Evolutionary conservation across 1,140 invertebrate genomes (phyloP).

Genomic region (Agrypnia vestita): DNA sequence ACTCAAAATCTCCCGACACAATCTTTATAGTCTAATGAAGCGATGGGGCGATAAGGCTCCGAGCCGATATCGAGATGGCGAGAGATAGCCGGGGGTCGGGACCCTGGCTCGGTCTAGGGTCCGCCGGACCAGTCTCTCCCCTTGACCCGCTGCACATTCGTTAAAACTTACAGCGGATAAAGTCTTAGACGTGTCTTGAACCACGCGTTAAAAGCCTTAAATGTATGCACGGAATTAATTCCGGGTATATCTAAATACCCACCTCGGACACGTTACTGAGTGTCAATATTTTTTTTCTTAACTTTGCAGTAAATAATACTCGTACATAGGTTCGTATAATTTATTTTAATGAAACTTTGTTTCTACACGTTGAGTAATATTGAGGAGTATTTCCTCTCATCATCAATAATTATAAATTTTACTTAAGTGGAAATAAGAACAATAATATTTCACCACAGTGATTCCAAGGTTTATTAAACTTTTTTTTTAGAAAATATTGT

Average conservation of each 20-base stretch:
- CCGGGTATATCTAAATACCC: not conserved
- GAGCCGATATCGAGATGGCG: conserved; percentile 3
- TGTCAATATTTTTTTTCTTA: too few species aligned
- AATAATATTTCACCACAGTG: too few species aligned
- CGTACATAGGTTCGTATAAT: too few species aligned
- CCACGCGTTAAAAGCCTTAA: not conserved
- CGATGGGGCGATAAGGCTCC: conserved; percentile 27
- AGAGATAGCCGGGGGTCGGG: conserved; percentile 34
- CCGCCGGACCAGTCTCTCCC: conserved; percentile 1
- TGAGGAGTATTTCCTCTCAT: too few species aligned
- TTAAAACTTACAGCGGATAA: conserved; percentile 7
- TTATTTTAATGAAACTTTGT: too few species aligned
- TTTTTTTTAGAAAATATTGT: too few species aligned
- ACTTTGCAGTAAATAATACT: too few species aligned
- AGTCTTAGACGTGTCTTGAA: not conserved
- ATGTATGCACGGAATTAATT: not conserved
- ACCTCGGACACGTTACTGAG: too few species aligned
- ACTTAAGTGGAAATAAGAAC: too few species aligned
- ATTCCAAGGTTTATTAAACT: too few species aligned
- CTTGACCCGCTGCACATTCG: conserved; percentile 12
- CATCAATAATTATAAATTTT: too few species aligned
- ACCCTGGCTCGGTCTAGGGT: conserved; percentile 17
- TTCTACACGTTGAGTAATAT: too few species aligned
- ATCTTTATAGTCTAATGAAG: conserved; percentile 52
- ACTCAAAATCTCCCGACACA: conserved; percentile 47